Percentiles rank a stretch among this genome's conserved stretches.
phyloP scores from a whole-genome alignment of 2,797 vertebrate species.

The Amblyopsis hoosieri region DNA sequence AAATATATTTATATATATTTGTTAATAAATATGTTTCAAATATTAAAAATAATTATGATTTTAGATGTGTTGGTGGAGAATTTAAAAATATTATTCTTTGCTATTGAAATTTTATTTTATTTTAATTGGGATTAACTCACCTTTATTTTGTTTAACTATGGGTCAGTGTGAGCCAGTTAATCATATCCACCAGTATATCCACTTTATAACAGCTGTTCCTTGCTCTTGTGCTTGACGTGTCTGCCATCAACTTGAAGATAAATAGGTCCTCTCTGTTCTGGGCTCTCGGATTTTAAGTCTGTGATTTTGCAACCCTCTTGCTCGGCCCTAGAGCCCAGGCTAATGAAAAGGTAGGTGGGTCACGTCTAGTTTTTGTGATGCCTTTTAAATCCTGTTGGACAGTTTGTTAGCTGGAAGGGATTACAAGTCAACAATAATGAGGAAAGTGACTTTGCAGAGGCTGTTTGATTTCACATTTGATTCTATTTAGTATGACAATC shows the following conservation, averaged over 20 bases:
- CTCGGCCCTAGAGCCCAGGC: constrained; percentile 7
- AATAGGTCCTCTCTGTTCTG: constrained; percentile 16
- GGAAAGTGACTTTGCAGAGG: constrained; percentile 47
- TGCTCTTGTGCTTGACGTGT: constrained; percentile 10
- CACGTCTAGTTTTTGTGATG: constrained; percentile 45
- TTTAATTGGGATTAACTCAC: constrained; percentile 35
- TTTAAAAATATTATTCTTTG: background rate
- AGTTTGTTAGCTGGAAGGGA: constrained; percentile 66
- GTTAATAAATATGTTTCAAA: background rate
- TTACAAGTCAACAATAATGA: constrained; percentile 64
- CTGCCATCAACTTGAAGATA: constrained; percentile 31
- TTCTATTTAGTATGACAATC: background rate
- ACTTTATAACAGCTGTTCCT: constrained; percentile 5
- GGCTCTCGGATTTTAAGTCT: background rate
- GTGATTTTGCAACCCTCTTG: constrained; percentile 6
- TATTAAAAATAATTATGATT: background rate
- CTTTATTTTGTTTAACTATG: constrained; percentile 12
- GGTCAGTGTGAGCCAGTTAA: constrained; percentile 23
- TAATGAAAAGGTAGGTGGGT: constrained; percentile 40
- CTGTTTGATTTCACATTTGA: constrained; percentile 37
- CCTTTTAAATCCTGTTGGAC: constrained; percentile 62
- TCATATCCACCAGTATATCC: constrained; percentile 25
- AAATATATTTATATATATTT: background rate
- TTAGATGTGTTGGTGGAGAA: background rate
- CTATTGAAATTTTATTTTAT: background rate